These are phyloP conservation scores for Lontra canadensis DNA, from an alignment of 2,113 vertebrate species.

Conservation along the genomic window DNA sequence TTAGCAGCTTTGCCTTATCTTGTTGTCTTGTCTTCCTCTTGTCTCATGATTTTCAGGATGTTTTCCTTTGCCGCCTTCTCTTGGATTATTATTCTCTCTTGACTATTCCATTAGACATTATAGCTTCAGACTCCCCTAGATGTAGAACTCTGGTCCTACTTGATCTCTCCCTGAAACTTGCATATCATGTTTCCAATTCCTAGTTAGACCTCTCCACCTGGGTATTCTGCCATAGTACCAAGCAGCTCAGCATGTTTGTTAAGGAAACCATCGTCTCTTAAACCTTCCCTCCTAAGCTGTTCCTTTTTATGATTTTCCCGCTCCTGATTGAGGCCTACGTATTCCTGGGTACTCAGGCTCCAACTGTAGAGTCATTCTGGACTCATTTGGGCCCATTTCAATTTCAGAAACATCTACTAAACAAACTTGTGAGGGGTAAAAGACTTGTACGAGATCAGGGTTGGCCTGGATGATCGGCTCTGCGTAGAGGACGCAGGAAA, in stretches of 20 bases:
- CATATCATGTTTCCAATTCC: not conserved
- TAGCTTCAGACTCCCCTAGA: not conserved
- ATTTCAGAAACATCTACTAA: not conserved
- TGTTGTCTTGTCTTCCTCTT: not conserved
- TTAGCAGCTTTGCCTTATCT: not conserved
- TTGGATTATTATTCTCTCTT: not conserved
- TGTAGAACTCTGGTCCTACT: not conserved
- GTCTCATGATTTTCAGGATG: not conserved
- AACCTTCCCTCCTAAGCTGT: not conserved
- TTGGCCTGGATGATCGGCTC: not conserved
- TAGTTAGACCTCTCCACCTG: not conserved
- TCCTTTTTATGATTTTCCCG: not conserved
- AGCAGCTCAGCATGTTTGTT: not conserved
- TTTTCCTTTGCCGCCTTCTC: not conserved
- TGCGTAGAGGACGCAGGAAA: not conserved
- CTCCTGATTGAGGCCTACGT: not conserved
- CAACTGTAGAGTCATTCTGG: not conserved
- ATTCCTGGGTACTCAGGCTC: not conserved
- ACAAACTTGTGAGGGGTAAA: not conserved
- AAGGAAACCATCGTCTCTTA: not conserved
- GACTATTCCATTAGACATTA: not conserved
- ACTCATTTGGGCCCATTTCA: not conserved
- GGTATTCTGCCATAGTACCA: not conserved
- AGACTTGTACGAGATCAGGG: not conserved
- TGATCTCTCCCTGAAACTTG: not conserved